Conservation (phyloP, 1,140 invertebrate genomes). For the Pseudomyrmex dendroicus region DNA sequence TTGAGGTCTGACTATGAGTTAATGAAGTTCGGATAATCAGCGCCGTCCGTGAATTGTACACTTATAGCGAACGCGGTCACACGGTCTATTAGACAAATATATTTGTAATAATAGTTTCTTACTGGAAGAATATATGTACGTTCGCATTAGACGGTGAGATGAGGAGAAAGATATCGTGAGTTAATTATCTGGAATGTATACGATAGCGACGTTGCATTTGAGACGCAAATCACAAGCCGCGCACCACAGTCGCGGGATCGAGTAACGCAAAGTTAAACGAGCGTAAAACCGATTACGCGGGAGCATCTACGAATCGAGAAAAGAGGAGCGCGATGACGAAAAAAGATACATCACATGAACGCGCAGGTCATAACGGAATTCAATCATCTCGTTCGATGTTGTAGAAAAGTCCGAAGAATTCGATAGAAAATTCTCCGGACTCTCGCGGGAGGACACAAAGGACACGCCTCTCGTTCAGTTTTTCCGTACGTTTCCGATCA, state of each 20-base stretch:
- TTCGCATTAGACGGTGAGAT: not conserved
- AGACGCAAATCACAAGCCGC: conserved; percentile 4
- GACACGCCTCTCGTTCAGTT: conserved; percentile 10
- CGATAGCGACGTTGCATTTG: conserved; percentile 32
- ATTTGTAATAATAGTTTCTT: not conserved
- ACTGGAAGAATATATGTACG: not conserved
- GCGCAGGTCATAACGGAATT: conserved; percentile 13
- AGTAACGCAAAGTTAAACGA: conserved; percentile 45
- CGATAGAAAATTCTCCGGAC: not conserved
- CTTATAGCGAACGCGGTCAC: too few species aligned
- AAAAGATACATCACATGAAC: conserved; percentile 24
- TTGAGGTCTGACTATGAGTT: too few species aligned
- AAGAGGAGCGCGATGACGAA: not conserved
- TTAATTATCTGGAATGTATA: conserved; percentile 53
- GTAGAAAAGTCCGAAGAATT: conserved; percentile 32
- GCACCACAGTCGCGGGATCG: not conserved
- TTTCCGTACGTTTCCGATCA: conserved; percentile 24
- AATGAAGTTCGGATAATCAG: too few species aligned
- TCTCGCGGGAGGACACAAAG: conserved; percentile 12
- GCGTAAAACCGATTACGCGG: conserved; percentile 49
- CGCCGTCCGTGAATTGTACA: too few species aligned
- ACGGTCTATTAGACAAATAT: not conserved
- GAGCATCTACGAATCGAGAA: conserved; percentile 28
- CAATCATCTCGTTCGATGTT: conserved; percentile 22
- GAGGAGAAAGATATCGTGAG: not conserved